Conservation (phyloP, 2,797 vertebrate genomes). For the Alectoris magna region DNA sequence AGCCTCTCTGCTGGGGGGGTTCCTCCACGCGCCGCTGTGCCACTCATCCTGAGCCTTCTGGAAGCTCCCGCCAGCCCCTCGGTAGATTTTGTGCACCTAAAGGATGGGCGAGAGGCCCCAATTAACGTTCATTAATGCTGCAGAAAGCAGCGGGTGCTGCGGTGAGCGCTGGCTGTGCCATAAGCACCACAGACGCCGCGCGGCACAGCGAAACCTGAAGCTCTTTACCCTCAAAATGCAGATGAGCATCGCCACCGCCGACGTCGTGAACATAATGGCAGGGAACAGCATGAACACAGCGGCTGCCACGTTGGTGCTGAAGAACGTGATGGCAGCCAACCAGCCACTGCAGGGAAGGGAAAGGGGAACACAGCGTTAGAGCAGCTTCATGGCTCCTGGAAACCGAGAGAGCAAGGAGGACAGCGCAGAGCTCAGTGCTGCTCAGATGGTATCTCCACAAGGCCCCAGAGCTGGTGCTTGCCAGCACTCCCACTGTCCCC, state of each 20-base stretch:
- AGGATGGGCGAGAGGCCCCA: background rate
- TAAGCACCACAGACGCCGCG: too few relatives aligned
- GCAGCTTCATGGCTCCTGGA: background rate
- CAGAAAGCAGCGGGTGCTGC: too few relatives aligned
- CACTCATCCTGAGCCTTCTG: slow-evolving; percentile 93
- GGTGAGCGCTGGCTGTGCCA: too few relatives aligned
- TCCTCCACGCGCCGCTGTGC: slow-evolving; percentile 89
- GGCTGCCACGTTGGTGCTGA: slow-evolving; percentile 61
- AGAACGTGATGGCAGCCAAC: slow-evolving; percentile 75
- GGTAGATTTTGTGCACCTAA: slow-evolving; percentile 93
- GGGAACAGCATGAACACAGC: slow-evolving; percentile 93
- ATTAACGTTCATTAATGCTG: too few relatives aligned
- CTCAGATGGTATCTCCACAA: background rate
- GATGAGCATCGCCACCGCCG: slow-evolving; percentile 84
- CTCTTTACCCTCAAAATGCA: slow-evolving; percentile 76
- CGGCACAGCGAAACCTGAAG: background rate
- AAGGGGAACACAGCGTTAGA: background rate
- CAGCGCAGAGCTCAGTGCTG: background rate
- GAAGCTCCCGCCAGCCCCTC: slow-evolving; percentile 91
- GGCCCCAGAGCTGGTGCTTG: background rate
- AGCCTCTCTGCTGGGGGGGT: slow-evolving; percentile 85
- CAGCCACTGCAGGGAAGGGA: slow-evolving; percentile 74
- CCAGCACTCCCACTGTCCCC: too few relatives aligned
- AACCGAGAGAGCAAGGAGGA: background rate
- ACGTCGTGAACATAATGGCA: slow-evolving; percentile 88